Evolutionary conservation across 2,797 vertebrate genomes (phyloP).

Genomic region (Sebastolobus altivelis): DNA sequence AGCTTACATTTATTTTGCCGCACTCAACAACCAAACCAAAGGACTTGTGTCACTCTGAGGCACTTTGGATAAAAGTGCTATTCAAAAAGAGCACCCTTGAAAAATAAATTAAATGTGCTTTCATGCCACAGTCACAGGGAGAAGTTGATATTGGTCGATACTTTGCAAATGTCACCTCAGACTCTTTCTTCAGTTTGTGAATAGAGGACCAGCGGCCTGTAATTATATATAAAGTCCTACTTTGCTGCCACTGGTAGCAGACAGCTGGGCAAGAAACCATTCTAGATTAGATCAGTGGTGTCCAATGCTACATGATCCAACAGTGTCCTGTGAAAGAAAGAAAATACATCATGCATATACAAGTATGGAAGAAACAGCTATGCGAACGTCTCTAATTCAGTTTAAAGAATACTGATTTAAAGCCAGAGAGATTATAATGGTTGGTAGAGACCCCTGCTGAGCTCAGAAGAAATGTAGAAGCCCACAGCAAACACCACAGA

Average conservation of each 20-base stretch:
- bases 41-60: neutral
- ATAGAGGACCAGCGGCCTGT: neutral
- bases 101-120: slow-evolving; percentile 30
- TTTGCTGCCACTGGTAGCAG: slow-evolving; percentile 25
- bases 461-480: slow-evolving; percentile 21
- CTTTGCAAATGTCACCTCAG: neutral
- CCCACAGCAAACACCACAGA: slow-evolving; percentile 13
- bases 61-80: slow-evolving; percentile 34
- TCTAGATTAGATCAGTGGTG: neutral
- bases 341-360: neutral
- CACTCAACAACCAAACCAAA: neutral
- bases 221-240: slow-evolving; percentile 2
- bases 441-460: slow-evolving; percentile 26
- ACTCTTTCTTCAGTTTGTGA: slow-evolving; percentile 6
- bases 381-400: neutral
- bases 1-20: neutral
- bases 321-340: neutral
- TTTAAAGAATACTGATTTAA: neutral
- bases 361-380: neutral
- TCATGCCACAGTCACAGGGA: neutral
- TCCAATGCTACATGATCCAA: too few relatives aligned
- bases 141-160: neutral
- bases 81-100: slow-evolving; percentile 22
- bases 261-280: neutral
- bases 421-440: slow-evolving; percentile 14